Evolutionary conservation across 2,797 vertebrate species (phyloP), one percentile per base, ranked within the genome.

Genomic region (Enteromius paludinosus): DNA sequence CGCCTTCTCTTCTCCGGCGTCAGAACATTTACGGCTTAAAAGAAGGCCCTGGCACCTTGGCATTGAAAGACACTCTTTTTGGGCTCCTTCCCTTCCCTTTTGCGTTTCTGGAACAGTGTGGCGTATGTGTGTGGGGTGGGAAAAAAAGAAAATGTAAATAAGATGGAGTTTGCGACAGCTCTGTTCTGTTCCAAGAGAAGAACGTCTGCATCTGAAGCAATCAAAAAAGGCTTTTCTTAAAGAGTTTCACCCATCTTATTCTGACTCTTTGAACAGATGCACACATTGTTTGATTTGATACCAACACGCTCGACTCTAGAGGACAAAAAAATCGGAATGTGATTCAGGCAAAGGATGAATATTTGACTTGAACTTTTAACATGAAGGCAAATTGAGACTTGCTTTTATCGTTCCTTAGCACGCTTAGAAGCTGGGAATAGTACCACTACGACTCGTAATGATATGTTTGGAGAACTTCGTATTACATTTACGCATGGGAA

Each of bases 1-100:
- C 90, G 79, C 86, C 88, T 88, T 86, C 87, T 89, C 86, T 82
- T 85, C 89, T 80, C 87, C 87, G 83, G 86, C 79, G 81, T 91
- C 89, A 90, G 87, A 92, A 92, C 89, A 87, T 91, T 90, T 90
- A 91, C 73, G 11, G 86, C 89, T 92, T 88, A 89, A 91, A 91
- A 90, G 88, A 84, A 89, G 86, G 88, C 88, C 89, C 86, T 49
- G 84, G 88, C 90, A 93, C 89, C 91, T 92, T 92, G 92, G 92
- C 91, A 88, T 85, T 87, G 90, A 91, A 91, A 89, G 86, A 80
- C 88, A 83, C 80, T 79, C 83, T 85, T 85, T 87, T 77, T 80
- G 79, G 84, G 84, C 84, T 75, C 59, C 73, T 56, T 38, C 80
- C 78, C 78, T 54, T 79, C 41, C 47, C 72, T 10, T 82, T 87